Percentiles rank a stretch among this genome's conserved stretches.
phyloP scores from a whole-genome alignment of 2,797 vertebrate species.

The Selene dorsalis region DNA sequence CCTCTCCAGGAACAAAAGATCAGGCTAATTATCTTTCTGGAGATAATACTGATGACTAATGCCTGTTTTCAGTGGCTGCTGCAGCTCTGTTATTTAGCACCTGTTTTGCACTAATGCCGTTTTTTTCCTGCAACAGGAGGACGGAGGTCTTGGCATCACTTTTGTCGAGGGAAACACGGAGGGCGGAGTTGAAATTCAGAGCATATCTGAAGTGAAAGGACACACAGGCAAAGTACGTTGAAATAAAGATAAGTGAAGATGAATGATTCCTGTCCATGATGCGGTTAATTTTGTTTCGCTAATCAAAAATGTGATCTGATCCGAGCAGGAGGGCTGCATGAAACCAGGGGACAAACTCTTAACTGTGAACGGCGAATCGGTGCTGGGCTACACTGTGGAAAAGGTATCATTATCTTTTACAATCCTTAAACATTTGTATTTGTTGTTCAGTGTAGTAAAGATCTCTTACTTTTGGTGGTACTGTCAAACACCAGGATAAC shows the following conservation, averaged over 20 bases:
- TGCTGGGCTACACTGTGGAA: constrained; percentile 86
- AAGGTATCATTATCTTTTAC: constrained; percentile 80
- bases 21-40: constrained; percentile 36
- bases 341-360: constrained; percentile 88
- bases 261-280: neutral
- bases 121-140: constrained; percentile 82
- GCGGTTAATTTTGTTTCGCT: constrained; percentile 1
- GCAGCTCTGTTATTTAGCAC: neutral
- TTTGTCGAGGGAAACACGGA: constrained; percentile 86
- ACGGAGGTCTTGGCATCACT: constrained; percentile 87
- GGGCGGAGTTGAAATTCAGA: constrained; percentile 86
- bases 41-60: constrained; percentile 10
- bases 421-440: neutral
- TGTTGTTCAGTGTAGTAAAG: neutral
- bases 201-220: constrained; percentile 85
- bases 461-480: neutral
- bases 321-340: constrained; percentile 87
- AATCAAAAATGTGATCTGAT: constrained; percentile 25
- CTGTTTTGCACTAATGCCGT: neutral
- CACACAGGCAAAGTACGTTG: constrained; percentile 83
- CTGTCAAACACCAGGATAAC: too few relatives aligned
- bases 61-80: constrained; percentile 13
- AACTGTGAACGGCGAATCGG: constrained; percentile 89
- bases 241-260: neutral
- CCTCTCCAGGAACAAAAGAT: constrained; percentile 15